Conservation (phyloP, 2,888 invertebrate genomes). For the Thymelicus sylvestris region DNA sequence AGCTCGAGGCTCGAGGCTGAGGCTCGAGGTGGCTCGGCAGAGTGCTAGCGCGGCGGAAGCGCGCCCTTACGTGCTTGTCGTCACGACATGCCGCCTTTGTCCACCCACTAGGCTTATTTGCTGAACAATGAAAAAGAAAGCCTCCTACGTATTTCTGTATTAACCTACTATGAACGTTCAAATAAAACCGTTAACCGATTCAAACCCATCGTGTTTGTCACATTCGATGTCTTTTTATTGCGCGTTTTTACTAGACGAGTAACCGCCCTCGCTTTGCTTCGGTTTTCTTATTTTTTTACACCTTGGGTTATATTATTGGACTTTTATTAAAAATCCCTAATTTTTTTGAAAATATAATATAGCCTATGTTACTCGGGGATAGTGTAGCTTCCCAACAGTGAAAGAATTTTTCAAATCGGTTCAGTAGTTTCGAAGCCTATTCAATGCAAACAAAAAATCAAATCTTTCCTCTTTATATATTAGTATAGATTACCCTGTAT, state of each 20-base stretch:
- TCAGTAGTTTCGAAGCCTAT: too few relatives aligned
- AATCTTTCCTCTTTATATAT: too few relatives aligned
- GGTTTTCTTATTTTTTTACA: too few relatives aligned
- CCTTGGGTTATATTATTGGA: too few relatives aligned
- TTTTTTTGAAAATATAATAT: too few relatives aligned
- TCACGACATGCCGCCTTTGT: slow-evolving; percentile 81
- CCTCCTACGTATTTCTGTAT: slow-evolving; percentile 67
- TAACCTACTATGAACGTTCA: slow-evolving; percentile 52
- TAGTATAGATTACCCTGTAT: too few relatives aligned
- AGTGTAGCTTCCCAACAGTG: too few relatives aligned
- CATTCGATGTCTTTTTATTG: not conserved
- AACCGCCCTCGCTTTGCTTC: too few relatives aligned
- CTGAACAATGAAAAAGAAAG: slow-evolving; percentile 83
- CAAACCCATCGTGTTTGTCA: not conserved
- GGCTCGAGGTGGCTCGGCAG: slow-evolving; percentile 61
- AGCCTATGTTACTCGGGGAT: too few relatives aligned
- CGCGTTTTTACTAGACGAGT: not conserved
- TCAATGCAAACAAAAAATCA: too few relatives aligned
- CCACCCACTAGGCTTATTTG: slow-evolving; percentile 84
- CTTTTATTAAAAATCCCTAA: too few relatives aligned
- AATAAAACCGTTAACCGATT: slow-evolving; percentile 15
- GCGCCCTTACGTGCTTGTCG: slow-evolving; percentile 78
- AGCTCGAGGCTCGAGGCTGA: slow-evolving; percentile 53
- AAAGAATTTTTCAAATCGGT: too few relatives aligned
- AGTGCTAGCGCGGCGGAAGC: slow-evolving; percentile 82